These are phyloP conservation scores for Schizotus pectinicornis DNA, from an alignment of 2,888 invertebrate species.

Conservation along the genomic window DNA sequence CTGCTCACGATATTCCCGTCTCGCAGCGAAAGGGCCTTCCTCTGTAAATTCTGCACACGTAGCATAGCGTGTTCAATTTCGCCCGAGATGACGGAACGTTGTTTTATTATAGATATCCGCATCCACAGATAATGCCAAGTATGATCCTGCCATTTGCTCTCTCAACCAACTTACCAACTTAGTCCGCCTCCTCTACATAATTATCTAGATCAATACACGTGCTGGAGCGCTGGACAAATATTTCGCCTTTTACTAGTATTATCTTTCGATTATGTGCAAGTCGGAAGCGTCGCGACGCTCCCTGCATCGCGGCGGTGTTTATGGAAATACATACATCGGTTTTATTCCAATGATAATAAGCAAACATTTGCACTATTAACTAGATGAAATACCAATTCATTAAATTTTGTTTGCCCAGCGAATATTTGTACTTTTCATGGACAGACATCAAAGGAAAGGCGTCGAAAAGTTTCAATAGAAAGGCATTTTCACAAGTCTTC, in stretches of 20 bases:
- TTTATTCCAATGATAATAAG: too few species aligned
- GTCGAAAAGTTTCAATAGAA: too few species aligned
- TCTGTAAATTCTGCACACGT: slow-evolving; percentile 53
- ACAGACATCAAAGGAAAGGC: too few species aligned
- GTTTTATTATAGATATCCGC: slow-evolving; percentile 50
- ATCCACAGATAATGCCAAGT: slow-evolving; percentile 42
- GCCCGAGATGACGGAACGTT: slow-evolving; percentile 48
- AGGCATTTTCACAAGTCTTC: too few species aligned
- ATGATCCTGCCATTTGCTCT: slow-evolving; percentile 41
- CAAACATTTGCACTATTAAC: too few species aligned
- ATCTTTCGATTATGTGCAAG: too few species aligned
- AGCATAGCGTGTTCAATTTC: slow-evolving; percentile 52
- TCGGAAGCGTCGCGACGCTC: too few species aligned
- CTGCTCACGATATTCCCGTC: slow-evolving; percentile 37
- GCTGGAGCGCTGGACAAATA: background rate
- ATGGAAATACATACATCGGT: too few species aligned
- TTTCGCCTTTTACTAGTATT: background rate
- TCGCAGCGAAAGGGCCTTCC: slow-evolving; percentile 16
- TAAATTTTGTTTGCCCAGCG: too few species aligned
- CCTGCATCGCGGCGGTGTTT: too few species aligned
- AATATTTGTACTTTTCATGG: too few species aligned
- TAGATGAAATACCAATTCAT: too few species aligned
- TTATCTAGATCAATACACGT: slow-evolving; percentile 19
- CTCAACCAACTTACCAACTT: slow-evolving; percentile 31
- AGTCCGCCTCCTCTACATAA: slow-evolving; percentile 25